Evolutionary conservation across 2,113 vertebrate species (phyloP), one percentile per base, ranked within the genome.

Genomic region (Macquaria australasica): DNA sequence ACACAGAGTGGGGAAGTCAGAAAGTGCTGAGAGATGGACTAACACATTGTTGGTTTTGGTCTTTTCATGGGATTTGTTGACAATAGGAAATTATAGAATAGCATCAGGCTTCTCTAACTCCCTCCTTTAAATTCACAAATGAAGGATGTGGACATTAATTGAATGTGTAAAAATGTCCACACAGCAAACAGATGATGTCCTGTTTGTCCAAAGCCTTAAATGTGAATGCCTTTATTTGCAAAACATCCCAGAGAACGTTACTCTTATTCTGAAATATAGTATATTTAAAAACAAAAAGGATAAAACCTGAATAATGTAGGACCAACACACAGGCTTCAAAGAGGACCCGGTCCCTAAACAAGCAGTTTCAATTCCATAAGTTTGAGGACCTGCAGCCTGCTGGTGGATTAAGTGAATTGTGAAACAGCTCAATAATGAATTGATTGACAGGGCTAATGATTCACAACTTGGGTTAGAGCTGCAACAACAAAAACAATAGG

Each of bases 381-480:
- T 72, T 76, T 10, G 83, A 85, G 81, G 79, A 86, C 77, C 83
- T 71, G 85, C 85, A 81, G 86, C 83, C 80, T 66, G 88, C 80
- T 72, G 85, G 16, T 79, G 88, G 92, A 92, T 93, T 89, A 88
- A 90, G 88, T 74, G 81, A 88, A 91, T 92, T 80, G 89, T 81
- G 84, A 90, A 91, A 90, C 89, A 89, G 91, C 91, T 93, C 89
- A 91, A 91, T 93, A 91, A 86, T 78, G 64, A 87, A 93, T 91
- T 93, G 92, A 94, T 87, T 93, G 91, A 93, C 92, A 87, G 89
- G 81, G 77, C 91, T 92, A 94, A 92, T 91, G 89, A 93, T 93
- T 92, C 89, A 83, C 85, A 87, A 88, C 90, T 87, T 45, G 76
- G 83, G 88, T 64, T 75, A 84, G 86, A 90, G 91, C 88, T 84